Conservation (phyloP, 2,113 vertebrate species). For the Oryzias woworae region DNA sequence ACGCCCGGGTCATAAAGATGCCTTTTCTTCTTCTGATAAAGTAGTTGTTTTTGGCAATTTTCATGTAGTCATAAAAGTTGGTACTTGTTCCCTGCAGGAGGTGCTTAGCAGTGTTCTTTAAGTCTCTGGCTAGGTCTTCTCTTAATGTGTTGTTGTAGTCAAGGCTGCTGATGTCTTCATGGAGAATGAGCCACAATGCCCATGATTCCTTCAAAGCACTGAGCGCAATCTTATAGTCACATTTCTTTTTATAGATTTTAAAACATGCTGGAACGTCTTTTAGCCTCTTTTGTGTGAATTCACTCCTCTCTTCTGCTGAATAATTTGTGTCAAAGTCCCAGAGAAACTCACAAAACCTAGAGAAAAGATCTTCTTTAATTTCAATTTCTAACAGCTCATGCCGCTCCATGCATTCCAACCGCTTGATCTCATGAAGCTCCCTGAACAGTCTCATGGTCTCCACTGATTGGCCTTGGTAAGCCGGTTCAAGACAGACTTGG, state of each 20-base stretch:
- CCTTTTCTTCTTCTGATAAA: no score
- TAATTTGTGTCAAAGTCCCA: background rate
- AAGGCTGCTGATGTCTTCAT: constrained; percentile 13
- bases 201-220: constrained; percentile 13
- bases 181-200: constrained; percentile 27
- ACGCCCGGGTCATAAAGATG: no score
- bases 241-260: constrained; percentile 1
- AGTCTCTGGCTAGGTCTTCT: background rate
- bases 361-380: constrained; percentile 6
- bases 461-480: constrained; percentile 7
- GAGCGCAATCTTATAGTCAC: constrained; percentile 2
- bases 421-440: constrained; percentile 1
- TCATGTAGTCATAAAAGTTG: constrained; percentile 16
- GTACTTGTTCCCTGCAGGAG: background rate
- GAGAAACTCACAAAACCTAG: constrained; percentile 7
- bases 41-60: no score
- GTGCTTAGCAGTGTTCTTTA: background rate
- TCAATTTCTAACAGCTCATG: constrained; percentile 14
- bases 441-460: constrained; percentile 25
- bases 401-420: constrained; percentile 13
- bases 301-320: background rate
- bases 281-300: background rate
- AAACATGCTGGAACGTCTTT: constrained; percentile 5
- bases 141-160: background rate
- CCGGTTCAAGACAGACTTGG: background rate